phyloP scores from a whole-genome alignment of 1,140 invertebrate species.

The Drosophila carrolli region DNA sequence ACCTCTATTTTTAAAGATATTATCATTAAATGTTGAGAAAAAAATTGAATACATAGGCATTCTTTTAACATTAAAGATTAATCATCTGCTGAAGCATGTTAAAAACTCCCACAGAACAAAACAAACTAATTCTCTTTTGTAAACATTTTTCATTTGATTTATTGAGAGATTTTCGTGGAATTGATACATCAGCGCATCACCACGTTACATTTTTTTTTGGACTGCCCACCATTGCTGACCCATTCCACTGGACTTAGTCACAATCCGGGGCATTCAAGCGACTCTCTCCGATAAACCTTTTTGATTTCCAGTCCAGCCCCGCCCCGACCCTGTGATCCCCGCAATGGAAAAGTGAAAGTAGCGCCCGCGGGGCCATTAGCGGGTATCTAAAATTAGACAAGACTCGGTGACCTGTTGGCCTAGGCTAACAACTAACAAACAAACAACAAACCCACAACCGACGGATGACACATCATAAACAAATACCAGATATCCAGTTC shows the following conservation, averaged over 20 bases:
- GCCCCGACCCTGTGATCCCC: not conserved
- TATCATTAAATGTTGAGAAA: too few relatives aligned
- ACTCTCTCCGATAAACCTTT: slow-evolving; percentile 21
- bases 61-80: not conserved
- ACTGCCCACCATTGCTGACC: slow-evolving; percentile 4
- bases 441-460: slow-evolving; percentile 17
- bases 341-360: slow-evolving; percentile 34
- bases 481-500: slow-evolving; percentile 11
- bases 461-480: slow-evolving; percentile 30
- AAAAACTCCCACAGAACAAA: not conserved
- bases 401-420: slow-evolving; percentile 43
- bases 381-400: slow-evolving; percentile 43
- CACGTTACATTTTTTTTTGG: not conserved
- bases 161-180: slow-evolving; percentile 9
- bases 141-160: slow-evolving; percentile 10
- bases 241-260: slow-evolving; percentile 37
- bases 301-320: slow-evolving; percentile 10
- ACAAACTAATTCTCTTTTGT: slow-evolving; percentile 2
- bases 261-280: slow-evolving; percentile 22
- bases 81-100: not conserved
- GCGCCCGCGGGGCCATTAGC: slow-evolving; percentile 38
- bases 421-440: slow-evolving; percentile 17
- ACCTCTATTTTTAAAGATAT: too few relatives aligned
- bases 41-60: not conserved
- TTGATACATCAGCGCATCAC: slow-evolving; percentile 9